Percentiles rank a stretch among this genome's conserved stretches.
Evolutionary conservation across 2,113 vertebrate species (phyloP).

Genomic region (Pseudorhombus dupliciocellatus): DNA sequence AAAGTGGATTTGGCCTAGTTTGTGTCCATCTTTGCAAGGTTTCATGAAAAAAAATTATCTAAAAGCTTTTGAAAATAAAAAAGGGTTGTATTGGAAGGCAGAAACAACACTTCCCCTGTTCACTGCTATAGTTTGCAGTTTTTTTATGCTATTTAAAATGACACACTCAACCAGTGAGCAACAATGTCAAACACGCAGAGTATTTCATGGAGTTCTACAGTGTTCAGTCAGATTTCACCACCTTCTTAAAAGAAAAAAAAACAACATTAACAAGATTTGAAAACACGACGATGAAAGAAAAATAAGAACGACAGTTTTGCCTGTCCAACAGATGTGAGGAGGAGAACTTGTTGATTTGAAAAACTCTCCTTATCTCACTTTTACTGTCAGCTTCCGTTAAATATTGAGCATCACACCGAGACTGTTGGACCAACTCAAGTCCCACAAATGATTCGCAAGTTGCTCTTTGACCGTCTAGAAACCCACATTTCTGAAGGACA

Average conservation of each 20-base stretch:
- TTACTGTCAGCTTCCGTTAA: conserved; percentile 21
- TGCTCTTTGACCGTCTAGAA: conserved; percentile 1
- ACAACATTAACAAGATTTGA: conserved; percentile 30
- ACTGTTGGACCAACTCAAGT: background rate
- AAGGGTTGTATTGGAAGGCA: conserved; percentile 11
- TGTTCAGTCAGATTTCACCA: conserved; percentile 44
- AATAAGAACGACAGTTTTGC: conserved; percentile 10
- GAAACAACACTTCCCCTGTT: conserved; percentile 44
- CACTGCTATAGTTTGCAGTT: conserved; percentile 20
- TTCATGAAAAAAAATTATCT: background rate
- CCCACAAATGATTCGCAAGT: background rate
- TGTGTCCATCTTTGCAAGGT: conserved; percentile 4
- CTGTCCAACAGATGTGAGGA: conserved; percentile 27
- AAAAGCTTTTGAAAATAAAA: conserved; percentile 13
- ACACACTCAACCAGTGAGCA: conserved; percentile 82
- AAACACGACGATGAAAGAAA: conserved; percentile 26
- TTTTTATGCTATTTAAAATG: conserved; percentile 43
- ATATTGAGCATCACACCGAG: background rate
- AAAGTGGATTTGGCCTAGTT: conserved; percentile 5
- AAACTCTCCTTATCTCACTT: background rate
- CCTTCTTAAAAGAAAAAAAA: conserved; percentile 28
- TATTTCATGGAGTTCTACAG: conserved; percentile 50
- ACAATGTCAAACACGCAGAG: conserved; percentile 45
- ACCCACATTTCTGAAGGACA: conserved; percentile 14
- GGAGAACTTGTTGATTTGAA: background rate